phyloP scores from a whole-genome alignment of 2,888 invertebrate species.

The Brachypalpus laphriformis region DNA sequence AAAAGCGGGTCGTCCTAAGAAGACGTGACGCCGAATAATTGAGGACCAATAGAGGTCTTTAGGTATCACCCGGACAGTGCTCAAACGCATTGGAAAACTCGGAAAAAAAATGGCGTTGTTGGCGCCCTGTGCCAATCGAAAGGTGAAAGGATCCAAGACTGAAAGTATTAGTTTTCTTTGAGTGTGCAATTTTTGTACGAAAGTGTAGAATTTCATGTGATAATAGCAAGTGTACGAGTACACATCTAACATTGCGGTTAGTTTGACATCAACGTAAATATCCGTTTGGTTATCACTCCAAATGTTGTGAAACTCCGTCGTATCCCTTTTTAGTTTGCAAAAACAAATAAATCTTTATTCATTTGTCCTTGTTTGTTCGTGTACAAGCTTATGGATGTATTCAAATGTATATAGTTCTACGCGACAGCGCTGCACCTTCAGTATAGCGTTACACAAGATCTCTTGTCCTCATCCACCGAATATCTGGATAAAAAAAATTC shows the following conservation, averaged over 20 bases:
- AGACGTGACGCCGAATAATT: too few species aligned
- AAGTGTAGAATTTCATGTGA: too few species aligned
- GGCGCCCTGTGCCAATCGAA: too few species aligned
- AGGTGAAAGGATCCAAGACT: too few species aligned
- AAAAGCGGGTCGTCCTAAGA: too few species aligned
- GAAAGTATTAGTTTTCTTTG: too few species aligned
- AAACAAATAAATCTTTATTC: constrained; percentile 28
- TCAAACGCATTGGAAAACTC: too few species aligned
- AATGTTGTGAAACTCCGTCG: background rate
- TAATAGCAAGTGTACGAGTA: background rate
- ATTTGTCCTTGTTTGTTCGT: constrained; percentile 4
- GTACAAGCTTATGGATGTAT: background rate
- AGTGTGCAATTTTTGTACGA: too few species aligned
- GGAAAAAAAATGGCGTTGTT: too few species aligned
- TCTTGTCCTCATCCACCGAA: background rate
- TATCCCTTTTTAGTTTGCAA: background rate
- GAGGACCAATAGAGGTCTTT: too few species aligned
- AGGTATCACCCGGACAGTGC: too few species aligned
- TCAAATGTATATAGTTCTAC: background rate
- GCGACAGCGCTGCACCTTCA: constrained; percentile 1
- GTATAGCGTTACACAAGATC: background rate
- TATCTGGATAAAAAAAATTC: constrained; percentile 1
- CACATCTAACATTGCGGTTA: background rate
- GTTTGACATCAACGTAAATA: background rate
- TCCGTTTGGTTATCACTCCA: background rate